Conservation (phyloP, 1,140 invertebrate species). For the Paralvinella palmiformis region DNA sequence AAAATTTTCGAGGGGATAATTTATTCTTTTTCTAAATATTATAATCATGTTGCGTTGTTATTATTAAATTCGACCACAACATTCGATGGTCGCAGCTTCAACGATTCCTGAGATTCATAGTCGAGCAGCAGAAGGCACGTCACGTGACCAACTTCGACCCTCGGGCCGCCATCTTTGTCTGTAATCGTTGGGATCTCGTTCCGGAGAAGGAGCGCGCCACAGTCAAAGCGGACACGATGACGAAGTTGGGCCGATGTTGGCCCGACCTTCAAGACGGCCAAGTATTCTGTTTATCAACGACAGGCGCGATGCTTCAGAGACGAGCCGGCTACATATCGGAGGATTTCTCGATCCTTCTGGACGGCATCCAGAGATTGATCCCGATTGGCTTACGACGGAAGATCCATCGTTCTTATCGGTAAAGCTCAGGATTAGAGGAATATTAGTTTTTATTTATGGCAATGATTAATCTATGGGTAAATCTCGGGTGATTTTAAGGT, state of each 20-base stretch:
- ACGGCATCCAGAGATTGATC: conserved; percentile 27
- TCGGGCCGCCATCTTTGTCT: conserved; percentile 34
- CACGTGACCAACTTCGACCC: conserved; percentile 23
- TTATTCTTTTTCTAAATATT: no score
- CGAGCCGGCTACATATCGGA: conserved; percentile 25
- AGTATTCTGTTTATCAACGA: conserved; percentile 30
- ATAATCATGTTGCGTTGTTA: no score
- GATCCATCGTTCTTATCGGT: conserved; percentile 28
- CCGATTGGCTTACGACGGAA: conserved; percentile 19
- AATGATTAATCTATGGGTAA: no score
- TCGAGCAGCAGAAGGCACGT: conserved; percentile 18
- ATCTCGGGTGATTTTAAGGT: no score
- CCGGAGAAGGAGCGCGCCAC: conserved; percentile 21
- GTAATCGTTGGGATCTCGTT: conserved; percentile 40
- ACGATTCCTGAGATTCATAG: conserved; percentile 27
- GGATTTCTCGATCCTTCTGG: conserved; percentile 24
- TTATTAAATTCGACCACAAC: no score
- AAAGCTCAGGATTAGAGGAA: no score
- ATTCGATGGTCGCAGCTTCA: conserved; percentile 26
- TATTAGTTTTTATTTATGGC: no score
- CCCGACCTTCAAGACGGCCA: conserved; percentile 28
- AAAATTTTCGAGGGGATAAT: no score
- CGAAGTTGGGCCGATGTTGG: conserved; percentile 32
- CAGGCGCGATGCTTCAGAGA: conserved; percentile 23
- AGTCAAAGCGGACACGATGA: conserved; percentile 27